These are phyloP conservation scores for Pollicipes pollicipes DNA, from an alignment of 1,140 invertebrate genomes.

Conservation along the genomic window DNA sequence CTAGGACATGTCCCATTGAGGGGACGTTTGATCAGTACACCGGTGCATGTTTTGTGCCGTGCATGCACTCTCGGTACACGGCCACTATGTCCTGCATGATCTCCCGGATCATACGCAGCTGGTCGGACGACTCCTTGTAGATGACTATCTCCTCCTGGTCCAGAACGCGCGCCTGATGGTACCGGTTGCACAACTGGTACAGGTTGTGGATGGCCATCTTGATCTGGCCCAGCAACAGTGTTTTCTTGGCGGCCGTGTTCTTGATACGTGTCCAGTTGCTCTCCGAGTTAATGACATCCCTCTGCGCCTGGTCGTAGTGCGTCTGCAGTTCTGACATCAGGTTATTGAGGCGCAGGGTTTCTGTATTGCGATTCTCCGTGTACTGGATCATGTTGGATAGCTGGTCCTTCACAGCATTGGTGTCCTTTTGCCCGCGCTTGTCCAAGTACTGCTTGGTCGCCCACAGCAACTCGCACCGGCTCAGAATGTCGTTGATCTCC, in stretches of 20 bases:
- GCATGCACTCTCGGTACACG: neutral
- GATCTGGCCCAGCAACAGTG: slow-evolving; percentile 17
- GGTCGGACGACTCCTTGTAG: neutral
- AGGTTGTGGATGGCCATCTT: slow-evolving; percentile 19
- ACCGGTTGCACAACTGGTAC: slow-evolving; percentile 14
- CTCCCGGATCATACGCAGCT: neutral
- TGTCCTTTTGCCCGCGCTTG: neutral
- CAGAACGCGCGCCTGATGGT: neutral
- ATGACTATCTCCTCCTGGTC: neutral
- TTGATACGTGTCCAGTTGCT: slow-evolving; percentile 17
- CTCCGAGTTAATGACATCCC: slow-evolving; percentile 13
- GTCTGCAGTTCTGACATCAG: slow-evolving; percentile 16
- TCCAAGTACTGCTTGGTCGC: neutral
- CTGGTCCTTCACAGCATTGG: neutral
- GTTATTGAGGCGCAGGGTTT: slow-evolving; percentile 11
- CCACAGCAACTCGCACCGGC: neutral
- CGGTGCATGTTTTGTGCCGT: too few relatives aligned
- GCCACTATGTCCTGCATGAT: neutral
- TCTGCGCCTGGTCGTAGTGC: slow-evolving; percentile 8
- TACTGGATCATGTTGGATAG: neutral
- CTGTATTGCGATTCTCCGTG: neutral
- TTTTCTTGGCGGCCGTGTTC: slow-evolving; percentile 18
- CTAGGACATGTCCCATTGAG: too few relatives aligned
- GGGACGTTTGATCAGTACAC: too few relatives aligned
- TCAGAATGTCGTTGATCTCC: neutral